Conservation (phyloP, 2,888 invertebrate genomes). For the Gastracanthus pulcherrimus region DNA sequence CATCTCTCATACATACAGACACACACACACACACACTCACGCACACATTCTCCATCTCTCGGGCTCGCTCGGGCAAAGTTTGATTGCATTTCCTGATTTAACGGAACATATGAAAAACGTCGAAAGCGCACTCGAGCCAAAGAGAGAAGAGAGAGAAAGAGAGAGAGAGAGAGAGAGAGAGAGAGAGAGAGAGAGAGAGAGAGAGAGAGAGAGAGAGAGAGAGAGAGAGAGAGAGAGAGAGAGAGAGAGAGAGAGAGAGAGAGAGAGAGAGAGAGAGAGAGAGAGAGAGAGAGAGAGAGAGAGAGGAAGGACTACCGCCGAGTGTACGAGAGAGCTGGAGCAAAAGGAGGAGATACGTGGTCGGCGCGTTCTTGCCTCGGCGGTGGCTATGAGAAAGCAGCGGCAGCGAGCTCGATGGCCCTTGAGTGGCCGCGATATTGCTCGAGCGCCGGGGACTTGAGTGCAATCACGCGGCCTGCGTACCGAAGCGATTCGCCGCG, state of each 20-base stretch:
- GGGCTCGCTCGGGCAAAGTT: conserved; percentile 44
- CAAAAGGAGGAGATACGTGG: conserved; percentile 62
- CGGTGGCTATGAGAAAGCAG: conserved; percentile 8
- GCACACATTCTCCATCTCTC: neutral
- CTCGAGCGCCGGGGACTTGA: conserved; percentile 73
- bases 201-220: conserved; percentile 14
- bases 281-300: neutral
- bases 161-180: conserved; percentile 33
- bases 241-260: conserved; percentile 3
- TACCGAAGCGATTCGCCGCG: conserved; percentile 30
- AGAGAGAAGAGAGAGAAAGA: conserved; percentile 9
- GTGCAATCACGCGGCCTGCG: conserved; percentile 72
- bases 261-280: conserved; percentile 43
- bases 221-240: conserved; percentile 37
- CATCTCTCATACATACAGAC: neutral
- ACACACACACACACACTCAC: neutral
- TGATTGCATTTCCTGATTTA: conserved; percentile 57
- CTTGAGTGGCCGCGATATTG: conserved; percentile 77
- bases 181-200: conserved; percentile 33
- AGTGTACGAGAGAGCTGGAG: conserved; percentile 16
- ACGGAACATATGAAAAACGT: conserved; percentile 60
- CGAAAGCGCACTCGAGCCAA: conserved; percentile 50
- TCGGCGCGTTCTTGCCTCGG: conserved; percentile 54
- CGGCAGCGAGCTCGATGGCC: conserved; percentile 70
- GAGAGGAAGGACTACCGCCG: conserved; percentile 34